phyloP scores from a whole-genome alignment of 2,797 vertebrate genomes.

The Eulemur coronatus region DNA sequence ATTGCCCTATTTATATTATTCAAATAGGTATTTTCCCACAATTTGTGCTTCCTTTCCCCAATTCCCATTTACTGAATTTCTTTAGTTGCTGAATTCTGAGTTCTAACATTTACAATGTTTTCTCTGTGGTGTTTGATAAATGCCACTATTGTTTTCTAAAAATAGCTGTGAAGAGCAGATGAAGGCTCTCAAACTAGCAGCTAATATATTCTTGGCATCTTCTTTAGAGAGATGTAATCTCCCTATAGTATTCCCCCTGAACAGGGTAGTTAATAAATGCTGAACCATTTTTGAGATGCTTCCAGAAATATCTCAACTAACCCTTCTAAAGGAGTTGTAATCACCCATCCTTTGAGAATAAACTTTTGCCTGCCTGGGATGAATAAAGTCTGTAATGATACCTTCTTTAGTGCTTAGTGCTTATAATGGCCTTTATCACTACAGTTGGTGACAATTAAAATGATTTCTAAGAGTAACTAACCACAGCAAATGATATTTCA shows the following conservation, averaged over 20 bases:
- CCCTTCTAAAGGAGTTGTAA: background rate
- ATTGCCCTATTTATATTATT: background rate
- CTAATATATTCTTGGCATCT: background rate
- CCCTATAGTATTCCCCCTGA: background rate
- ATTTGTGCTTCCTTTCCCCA: background rate
- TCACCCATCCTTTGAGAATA: background rate
- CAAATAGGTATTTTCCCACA: background rate
- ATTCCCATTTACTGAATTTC: background rate
- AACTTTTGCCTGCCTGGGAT: background rate
- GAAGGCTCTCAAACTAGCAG: background rate
- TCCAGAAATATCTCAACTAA: conserved; percentile 39
- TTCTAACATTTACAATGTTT: background rate
- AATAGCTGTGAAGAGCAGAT: conserved; percentile 3
- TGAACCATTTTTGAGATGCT: background rate
- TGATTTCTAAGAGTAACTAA: background rate
- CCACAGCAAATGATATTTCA: background rate
- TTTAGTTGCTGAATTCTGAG: conserved; percentile 19
- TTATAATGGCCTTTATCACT: background rate
- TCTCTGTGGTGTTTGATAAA: conserved; percentile 2
- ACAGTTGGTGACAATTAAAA: background rate
- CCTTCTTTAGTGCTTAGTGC: background rate
- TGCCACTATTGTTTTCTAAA: conserved; percentile 47
- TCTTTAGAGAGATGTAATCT: background rate
- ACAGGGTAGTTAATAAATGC: background rate
- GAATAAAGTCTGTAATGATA: background rate